Evolutionary conservation across 92 coral and sea anemone species (phyloP).

Genomic region (Metridium senile): DNA sequence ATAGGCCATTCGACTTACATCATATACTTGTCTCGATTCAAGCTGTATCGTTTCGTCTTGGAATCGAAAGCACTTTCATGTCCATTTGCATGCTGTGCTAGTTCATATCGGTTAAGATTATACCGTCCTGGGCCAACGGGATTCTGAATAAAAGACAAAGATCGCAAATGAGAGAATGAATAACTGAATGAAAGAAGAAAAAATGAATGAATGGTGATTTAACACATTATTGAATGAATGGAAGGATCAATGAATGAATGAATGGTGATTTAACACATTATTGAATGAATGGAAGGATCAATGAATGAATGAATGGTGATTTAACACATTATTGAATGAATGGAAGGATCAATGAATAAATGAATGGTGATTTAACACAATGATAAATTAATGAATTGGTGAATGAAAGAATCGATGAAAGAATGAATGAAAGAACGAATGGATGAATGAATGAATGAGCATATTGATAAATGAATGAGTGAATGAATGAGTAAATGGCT

Average conservation of each 20-base stretch:
- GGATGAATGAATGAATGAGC: too few relatives aligned
- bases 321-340: too few relatives aligned
- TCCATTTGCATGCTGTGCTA: conserved; percentile 93
- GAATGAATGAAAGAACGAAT: too few relatives aligned
- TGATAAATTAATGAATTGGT: too few relatives aligned
- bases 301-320: background rate
- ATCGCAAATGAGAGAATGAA: background rate
- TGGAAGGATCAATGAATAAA: background rate
- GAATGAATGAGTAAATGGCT: too few relatives aligned
- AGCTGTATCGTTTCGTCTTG: conserved; percentile 78
- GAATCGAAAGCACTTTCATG: conserved; percentile 89
- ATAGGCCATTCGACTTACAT: conserved; percentile 61
- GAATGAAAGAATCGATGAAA: too few relatives aligned
- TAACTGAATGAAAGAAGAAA: background rate
- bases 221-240: background rate
- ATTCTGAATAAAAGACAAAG: conserved; percentile 50
- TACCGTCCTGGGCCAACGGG: conserved; percentile 99
- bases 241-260: background rate
- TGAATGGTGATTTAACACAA: background rate
- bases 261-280: background rate
- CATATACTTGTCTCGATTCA: conserved; percentile 88
- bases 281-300: background rate
- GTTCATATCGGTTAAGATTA: conserved; percentile 67
- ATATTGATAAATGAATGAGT: too few relatives aligned
- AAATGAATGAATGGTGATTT: background rate